Conservation (phyloP, 2,888 invertebrate species). For the Tinea trinotella region DNA sequence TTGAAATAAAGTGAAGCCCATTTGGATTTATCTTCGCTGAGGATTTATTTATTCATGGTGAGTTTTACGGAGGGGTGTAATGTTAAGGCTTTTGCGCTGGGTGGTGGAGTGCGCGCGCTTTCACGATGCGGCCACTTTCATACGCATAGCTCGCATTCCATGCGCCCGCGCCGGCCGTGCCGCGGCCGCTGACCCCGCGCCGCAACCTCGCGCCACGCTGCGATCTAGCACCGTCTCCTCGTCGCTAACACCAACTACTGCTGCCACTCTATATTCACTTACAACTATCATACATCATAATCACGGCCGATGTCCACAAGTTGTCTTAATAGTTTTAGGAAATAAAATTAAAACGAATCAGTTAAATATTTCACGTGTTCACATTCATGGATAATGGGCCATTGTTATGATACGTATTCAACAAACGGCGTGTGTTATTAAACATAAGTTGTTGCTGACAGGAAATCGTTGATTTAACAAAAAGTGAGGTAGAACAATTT, state of each 20-base stretch:
- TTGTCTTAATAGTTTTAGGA: too few species aligned
- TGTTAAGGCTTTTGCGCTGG: conserved; percentile 30
- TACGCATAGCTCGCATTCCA: conserved; percentile 71
- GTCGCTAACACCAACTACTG: conserved; percentile 2
- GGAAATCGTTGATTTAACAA: too few species aligned
- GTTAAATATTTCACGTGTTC: too few species aligned
- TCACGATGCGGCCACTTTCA: conserved; percentile 71
- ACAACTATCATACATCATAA: not conserved
- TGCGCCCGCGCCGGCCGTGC: conserved; percentile 59
- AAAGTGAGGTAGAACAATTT: too few species aligned
- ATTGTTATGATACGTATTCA: too few species aligned
- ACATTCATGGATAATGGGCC: too few species aligned
- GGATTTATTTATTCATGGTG: conserved; percentile 55
- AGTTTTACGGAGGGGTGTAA: conserved; percentile 38
- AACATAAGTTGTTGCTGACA: too few species aligned
- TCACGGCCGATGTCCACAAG: too few species aligned
- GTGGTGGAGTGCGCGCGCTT: conserved; percentile 62
- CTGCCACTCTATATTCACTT: conserved; percentile 1
- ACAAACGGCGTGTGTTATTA: too few species aligned
- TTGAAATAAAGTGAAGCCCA: conserved; percentile 63
- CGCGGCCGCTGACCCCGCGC: conserved; percentile 70
- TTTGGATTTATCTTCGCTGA: conserved; percentile 51
- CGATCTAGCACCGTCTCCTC: conserved; percentile 1
- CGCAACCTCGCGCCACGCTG: conserved; percentile 40
- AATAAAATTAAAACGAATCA: too few species aligned